A percentile compares a stretch with the other conserved stretches of the same genome.
Conservation (phyloP, 1,140 invertebrate genomes). For the Tachypleus tridentatus region DNA sequence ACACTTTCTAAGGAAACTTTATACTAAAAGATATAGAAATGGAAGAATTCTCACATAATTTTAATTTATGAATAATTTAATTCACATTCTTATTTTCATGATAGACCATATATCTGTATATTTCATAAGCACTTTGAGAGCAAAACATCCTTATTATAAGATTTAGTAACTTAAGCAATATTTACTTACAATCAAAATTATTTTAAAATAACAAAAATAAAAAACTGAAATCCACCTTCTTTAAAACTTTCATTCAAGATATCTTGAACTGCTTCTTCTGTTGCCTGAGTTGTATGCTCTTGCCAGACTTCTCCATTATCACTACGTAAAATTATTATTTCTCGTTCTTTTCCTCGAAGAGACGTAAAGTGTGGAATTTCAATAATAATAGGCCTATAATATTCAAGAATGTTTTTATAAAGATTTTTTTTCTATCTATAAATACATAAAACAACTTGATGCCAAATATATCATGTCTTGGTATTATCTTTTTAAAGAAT, state of each 20-base stretch:
- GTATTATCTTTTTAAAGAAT: no score
- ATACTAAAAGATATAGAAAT: no score
- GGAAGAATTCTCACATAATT: no score
- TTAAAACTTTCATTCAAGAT: conserved; percentile 91
- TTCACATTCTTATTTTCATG: not conserved
- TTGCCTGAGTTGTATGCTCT: conserved; percentile 91
- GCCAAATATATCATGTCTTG: no score
- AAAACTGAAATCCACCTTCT: conserved; percentile 49
- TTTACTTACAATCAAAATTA: not conserved
- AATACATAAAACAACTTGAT: no score
- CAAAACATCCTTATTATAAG: no score
- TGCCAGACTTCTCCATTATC: conserved; percentile 98
- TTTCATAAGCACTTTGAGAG: no score
- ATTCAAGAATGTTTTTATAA: conserved; percentile 20
- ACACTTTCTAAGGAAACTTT: no score
- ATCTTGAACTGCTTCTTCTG: conserved; percentile 95
- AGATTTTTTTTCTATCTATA: no score
- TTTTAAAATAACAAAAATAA: conserved; percentile 13
- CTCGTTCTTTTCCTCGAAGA: conserved; percentile 84
- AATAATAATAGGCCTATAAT: conserved; percentile 81
- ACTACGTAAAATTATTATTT: conserved; percentile 91
- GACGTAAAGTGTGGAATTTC: conserved; percentile 99
- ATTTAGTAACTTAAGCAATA: not conserved
- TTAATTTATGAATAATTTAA: no score
- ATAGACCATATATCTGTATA: no score